phyloP scores from a whole-genome alignment of 2,797 vertebrate species.

The Rhabdophis nuchalis region DNA sequence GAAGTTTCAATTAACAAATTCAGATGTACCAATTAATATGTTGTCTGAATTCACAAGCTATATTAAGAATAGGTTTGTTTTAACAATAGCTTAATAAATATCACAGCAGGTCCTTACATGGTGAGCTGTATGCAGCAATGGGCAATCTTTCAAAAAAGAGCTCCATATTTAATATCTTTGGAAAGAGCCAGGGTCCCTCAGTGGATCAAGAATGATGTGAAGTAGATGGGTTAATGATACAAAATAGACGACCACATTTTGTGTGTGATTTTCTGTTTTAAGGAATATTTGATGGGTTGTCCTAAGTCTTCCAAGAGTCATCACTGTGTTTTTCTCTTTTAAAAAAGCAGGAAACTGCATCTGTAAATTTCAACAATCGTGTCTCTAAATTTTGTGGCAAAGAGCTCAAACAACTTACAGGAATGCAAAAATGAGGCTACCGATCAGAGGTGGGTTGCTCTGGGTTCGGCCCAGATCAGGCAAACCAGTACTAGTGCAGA shows the following conservation, averaged over 20 bases:
- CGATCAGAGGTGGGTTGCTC: too few species aligned
- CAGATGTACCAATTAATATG: background rate
- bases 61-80: background rate
- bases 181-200: background rate
- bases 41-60: background rate
- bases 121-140: background rate
- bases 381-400: background rate
- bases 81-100: background rate
- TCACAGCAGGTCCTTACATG: background rate
- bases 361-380: background rate
- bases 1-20: background rate
- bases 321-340: background rate
- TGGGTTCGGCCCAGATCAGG: too few species aligned
- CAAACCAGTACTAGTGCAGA: too few species aligned
- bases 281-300: background rate
- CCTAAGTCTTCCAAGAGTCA: background rate
- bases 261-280: background rate
- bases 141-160: background rate
- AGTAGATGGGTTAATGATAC: background rate
- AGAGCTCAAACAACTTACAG: background rate
- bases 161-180: background rate
- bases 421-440: background rate
- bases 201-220: background rate
- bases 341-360: background rate
- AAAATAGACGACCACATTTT: background rate